Conservation (phyloP, 2,888 invertebrate species). For the Eilema sororculum region DNA sequence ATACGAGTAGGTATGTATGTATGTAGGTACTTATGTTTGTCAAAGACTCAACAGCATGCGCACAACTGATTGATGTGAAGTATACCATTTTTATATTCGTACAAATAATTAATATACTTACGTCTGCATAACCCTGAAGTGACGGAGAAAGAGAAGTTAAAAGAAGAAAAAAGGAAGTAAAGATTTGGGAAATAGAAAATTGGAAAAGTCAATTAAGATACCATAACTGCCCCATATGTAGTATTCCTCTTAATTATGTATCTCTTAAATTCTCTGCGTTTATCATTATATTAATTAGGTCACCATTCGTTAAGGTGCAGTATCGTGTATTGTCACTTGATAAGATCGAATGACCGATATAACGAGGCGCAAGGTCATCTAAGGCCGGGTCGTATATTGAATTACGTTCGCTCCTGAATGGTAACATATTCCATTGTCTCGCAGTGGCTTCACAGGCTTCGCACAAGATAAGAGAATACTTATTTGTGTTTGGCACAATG, state of each 20-base stretch:
- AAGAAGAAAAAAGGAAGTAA: not conserved
- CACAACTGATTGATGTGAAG: not conserved
- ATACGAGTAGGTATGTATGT: too few relatives aligned
- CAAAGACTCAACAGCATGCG: too few relatives aligned
- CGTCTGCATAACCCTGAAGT: too few relatives aligned
- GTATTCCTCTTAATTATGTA: not conserved
- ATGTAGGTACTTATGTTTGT: too few relatives aligned
- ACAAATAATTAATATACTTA: not conserved
- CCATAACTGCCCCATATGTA: too few relatives aligned
- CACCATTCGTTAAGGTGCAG: slow-evolving; percentile 6
- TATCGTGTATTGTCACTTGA: slow-evolving; percentile 8
- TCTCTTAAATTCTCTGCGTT: not conserved
- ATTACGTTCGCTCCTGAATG: slow-evolving; percentile 22
- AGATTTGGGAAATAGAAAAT: too few relatives aligned
- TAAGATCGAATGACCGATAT: slow-evolving; percentile 19
- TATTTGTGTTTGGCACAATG: slow-evolving; percentile 16
- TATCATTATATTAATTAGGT: slow-evolving; percentile 21
- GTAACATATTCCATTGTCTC: slow-evolving; percentile 24
- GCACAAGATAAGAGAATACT: slow-evolving; percentile 16
- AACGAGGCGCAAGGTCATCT: slow-evolving; percentile 24
- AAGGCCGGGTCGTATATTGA: slow-evolving; percentile 20
- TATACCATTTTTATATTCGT: not conserved
- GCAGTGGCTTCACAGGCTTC: slow-evolving; percentile 14
- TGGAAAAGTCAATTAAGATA: too few relatives aligned
- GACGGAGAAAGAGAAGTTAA: not conserved